Conservation (phyloP, 1,140 invertebrate species). For the Nephila pilipes region DNA sequence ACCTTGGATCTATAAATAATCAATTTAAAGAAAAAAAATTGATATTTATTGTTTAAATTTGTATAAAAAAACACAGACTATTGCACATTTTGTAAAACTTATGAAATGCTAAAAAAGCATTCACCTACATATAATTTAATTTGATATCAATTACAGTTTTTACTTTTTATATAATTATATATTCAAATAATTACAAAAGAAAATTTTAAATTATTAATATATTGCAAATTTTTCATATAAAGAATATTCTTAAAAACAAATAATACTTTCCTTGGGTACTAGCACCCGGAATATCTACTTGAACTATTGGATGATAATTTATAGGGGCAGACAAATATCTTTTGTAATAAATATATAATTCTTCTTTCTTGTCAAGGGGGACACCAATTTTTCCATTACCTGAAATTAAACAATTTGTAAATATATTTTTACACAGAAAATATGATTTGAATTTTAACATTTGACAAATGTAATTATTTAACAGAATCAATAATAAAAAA, state of each 20-base stretch:
- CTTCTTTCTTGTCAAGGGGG: slow-evolving; percentile 79
- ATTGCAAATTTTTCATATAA: no score
- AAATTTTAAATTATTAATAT: no score
- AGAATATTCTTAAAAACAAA: no score
- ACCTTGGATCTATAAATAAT: no score
- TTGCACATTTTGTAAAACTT: no score
- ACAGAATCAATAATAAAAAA: neutral
- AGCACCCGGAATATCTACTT: slow-evolving; percentile 82
- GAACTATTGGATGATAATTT: slow-evolving; percentile 88
- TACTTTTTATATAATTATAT: neutral
- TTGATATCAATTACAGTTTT: no score
- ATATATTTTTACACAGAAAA: neutral
- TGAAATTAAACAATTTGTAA: slow-evolving; percentile 26
- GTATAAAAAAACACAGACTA: no score
- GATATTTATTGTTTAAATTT: no score
- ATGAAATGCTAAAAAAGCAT: no score
- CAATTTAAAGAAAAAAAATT: no score
- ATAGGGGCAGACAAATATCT: slow-evolving; percentile 87
- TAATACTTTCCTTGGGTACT: slow-evolving; percentile 81
- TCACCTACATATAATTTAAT: no score
- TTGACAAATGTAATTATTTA: neutral
- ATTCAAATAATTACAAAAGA: neutral
- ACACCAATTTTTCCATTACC: slow-evolving; percentile 79
- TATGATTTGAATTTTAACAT: neutral
- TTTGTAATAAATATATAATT: slow-evolving; percentile 82